phyloP scores from a whole-genome alignment of 2,797 vertebrate species.

The Rhynchonycteris naso region DNA sequence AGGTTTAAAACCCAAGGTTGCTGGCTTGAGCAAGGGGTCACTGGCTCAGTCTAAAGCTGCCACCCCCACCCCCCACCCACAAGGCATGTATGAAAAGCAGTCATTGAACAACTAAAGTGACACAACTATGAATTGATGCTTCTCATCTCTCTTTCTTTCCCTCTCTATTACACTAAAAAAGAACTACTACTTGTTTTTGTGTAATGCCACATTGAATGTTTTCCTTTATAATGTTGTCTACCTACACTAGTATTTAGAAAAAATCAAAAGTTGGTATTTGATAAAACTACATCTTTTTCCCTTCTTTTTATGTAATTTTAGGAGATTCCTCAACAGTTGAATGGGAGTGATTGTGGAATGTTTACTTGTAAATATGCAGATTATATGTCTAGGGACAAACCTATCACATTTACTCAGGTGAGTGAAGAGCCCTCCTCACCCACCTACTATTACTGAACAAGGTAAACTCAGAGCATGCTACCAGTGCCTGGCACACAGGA shows the following conservation, averaged over 20 bases:
- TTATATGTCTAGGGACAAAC: slow-evolving; percentile 90
- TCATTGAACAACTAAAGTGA: no score
- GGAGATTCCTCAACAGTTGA: slow-evolving; percentile 96
- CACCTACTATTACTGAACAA: not conserved
- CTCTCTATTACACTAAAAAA: no score
- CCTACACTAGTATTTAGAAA: not conserved
- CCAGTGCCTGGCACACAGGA: not conserved
- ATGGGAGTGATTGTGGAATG: slow-evolving; percentile 96
- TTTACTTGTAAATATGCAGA: slow-evolving; percentile 97
- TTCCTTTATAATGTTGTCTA: not conserved
- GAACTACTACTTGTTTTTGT: not conserved
- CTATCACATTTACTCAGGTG: slow-evolving; percentile 94
- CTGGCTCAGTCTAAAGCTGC: no score
- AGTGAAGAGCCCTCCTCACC: slow-evolving; percentile 36
- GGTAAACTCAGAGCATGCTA: not conserved
- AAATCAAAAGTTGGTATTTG: not conserved
- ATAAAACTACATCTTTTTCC: slow-evolving; percentile 7
- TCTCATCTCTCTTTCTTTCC: no score
- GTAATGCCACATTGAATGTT: not conserved
- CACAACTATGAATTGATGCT: no score
- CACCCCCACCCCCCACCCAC: no score
- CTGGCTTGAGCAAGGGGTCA: no score
- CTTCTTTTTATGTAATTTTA: slow-evolving; percentile 74
- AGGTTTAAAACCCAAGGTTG: no score
- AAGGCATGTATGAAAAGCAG: no score